These are phyloP conservation scores for Hycleus cichorii DNA, from an alignment of 1,140 invertebrate genomes.

Conservation along the genomic window DNA sequence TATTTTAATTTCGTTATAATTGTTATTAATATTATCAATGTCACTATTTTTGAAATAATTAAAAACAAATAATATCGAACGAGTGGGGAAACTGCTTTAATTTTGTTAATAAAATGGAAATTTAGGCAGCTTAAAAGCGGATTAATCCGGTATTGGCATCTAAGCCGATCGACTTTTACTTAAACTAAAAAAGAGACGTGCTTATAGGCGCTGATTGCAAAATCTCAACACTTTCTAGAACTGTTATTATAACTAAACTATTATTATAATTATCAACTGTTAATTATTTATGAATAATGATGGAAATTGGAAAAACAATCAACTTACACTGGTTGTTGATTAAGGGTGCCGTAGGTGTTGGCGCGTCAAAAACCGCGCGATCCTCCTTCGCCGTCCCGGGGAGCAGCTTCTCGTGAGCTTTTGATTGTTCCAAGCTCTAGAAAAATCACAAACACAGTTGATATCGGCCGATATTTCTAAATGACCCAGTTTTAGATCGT, in stretches of 20 bases:
- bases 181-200: conserved; percentile 4
- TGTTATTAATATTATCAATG: conserved; percentile 9
- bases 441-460: conserved; percentile 7
- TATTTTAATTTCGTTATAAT: background rate
- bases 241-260: background rate
- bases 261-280: background rate
- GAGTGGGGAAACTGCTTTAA: too few relatives aligned
- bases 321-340: too few relatives aligned
- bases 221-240: conserved; percentile 15
- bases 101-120: too few relatives aligned
- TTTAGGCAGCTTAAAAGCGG: too few relatives aligned
- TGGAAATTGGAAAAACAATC: too few relatives aligned
- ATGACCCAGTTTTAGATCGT: background rate
- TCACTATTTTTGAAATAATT: background rate
- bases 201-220: conserved; percentile 11
- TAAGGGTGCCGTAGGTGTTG: too few relatives aligned
- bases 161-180: conserved; percentile 10
- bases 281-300: background rate
- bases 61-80: too few relatives aligned
- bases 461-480: background rate
- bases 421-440: background rate
- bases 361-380: too few relatives aligned
- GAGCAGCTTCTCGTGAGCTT: conserved; percentile 14
- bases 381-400: conserved; percentile 12
- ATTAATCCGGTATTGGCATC: too few relatives aligned